Evolutionary conservation across 2,888 invertebrate genomes (phyloP), one percentile per base, ranked within the genome.

Genomic region (Didymodactylos carnosus): DNA sequence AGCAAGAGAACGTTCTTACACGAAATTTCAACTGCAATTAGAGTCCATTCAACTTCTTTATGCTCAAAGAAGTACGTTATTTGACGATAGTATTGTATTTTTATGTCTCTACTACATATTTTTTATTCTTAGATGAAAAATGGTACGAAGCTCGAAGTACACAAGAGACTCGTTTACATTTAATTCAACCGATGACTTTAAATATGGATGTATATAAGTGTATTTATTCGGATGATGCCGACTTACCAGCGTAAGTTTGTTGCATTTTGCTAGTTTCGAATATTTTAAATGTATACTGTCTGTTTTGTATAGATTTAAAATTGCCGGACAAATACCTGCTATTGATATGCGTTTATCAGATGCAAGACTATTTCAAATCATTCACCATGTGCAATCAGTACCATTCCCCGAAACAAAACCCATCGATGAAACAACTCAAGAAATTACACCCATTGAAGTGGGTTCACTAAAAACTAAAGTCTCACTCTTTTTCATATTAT

Each of bases 281-380:
- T 49, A 6, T 53, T 5, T 29, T 16, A 29, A 53, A 27, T 27
- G 6, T 19, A 53, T 23, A 16, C 16, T 14, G 0, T 14, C 7
- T 5, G 49, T 29, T 29, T 53, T 16, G 6, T 62, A 19, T 35
- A 62, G 62, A 10, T 85, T 90, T 76, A 91, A 90, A 83, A 83
- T 97, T 1, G 85, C 84, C 73, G 88, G 86, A 25, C 82, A 83
- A 70, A 80, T 87, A 73, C 87, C 87, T 3, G 79, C 83, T 73
- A 77, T 87, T n/a, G 82, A 83, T 51, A 77, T 87, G 10, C 80
- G 79, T 69, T 79, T 86, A 73, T 85, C 86, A 14, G 87, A 87
- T 78, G 78, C 79, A 70, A 81, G 86, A 29, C 79, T 87, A 43
- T 79, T 86, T 46, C 83, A 86, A 77, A 79, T 87, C 27, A 78